phyloP scores from a whole-genome alignment of 2,113 vertebrate genomes.

The Athene noctua region DNA sequence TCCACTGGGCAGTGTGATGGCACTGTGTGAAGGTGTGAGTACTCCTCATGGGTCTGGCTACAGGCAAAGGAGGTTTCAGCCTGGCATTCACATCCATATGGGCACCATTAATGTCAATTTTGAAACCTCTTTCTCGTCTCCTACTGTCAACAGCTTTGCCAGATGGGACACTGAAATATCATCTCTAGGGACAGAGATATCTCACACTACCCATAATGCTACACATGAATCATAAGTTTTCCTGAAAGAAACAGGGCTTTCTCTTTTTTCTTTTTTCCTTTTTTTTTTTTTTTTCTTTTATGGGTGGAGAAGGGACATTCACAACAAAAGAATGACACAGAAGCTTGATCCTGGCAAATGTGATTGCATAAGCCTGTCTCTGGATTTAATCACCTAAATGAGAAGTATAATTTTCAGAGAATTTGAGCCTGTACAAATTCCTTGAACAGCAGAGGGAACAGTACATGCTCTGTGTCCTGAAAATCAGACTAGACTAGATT shows the following conservation, averaged over 20 bases:
- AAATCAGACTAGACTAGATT: slow-evolving; percentile 13
- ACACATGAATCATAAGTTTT: not conserved
- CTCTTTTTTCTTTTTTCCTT: not conserved
- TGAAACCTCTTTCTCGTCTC: not conserved
- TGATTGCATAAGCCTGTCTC: not conserved
- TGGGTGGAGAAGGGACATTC: not conserved
- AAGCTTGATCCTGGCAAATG: not conserved
- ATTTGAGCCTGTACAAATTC: not conserved
- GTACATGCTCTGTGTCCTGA: not conserved
- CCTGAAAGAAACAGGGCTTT: not conserved
- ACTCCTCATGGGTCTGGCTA: not conserved
- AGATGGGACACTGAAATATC: not conserved
- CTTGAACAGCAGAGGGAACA: slow-evolving; percentile 8
- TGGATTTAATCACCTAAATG: not conserved
- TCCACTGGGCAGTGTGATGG: not conserved
- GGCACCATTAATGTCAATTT: not conserved
- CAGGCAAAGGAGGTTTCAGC: not conserved
- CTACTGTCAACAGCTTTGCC: not conserved
- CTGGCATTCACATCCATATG: not conserved
- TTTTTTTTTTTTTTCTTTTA: not conserved
- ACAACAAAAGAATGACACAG: not conserved
- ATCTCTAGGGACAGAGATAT: not conserved
- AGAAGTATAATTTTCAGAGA: slow-evolving; percentile 8
- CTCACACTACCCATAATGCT: rapidly evolving
- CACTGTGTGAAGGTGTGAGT: not conserved